Percentiles rank a stretch among this genome's conserved stretches.
These are phyloP conservation scores for Glaucomys volans DNA, from an alignment of 2,113 vertebrate genomes.

Conservation along the genomic window DNA sequence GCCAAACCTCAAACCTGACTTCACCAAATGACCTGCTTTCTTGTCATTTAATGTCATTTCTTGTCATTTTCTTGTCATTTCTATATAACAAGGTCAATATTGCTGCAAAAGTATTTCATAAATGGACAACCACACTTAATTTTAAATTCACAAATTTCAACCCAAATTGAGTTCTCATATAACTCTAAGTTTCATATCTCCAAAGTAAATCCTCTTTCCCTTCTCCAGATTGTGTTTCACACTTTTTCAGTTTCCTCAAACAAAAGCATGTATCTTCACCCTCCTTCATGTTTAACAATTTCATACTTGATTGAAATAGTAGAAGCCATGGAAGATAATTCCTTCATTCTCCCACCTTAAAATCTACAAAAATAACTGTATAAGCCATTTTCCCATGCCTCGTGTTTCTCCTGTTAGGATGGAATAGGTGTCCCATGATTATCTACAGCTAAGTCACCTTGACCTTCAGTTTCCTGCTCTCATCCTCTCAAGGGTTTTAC, in stretches of 20 bases:
- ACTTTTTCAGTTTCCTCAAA: not conserved
- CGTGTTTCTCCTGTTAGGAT: not conserved
- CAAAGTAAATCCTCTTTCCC: not conserved
- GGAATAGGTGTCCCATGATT: not conserved
- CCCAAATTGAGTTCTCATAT: not conserved
- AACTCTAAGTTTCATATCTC: constrained; percentile 10
- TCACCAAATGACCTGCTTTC: not conserved
- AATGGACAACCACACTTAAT: not conserved
- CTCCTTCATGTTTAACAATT: not conserved
- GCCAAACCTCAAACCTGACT: not conserved
- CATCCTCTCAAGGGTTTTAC: not conserved
- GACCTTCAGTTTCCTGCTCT: not conserved
- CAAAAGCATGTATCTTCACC: not conserved
- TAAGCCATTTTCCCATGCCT: not conserved
- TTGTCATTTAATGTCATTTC: too few species aligned
- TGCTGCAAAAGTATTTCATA: not conserved
- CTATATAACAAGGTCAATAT: not conserved
- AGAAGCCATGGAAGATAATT: not conserved
- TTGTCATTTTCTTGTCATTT: constrained; percentile 30
- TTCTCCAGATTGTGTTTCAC: not conserved
- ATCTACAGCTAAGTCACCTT: not conserved
- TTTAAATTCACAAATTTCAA: constrained; percentile 15
- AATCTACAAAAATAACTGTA: not conserved
- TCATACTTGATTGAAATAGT: not conserved
- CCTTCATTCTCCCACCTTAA: not conserved